Base-by-base conservation (phyloP, 92 coral and sea anemone species). In the Epizoanthus rinbou region DNA sequence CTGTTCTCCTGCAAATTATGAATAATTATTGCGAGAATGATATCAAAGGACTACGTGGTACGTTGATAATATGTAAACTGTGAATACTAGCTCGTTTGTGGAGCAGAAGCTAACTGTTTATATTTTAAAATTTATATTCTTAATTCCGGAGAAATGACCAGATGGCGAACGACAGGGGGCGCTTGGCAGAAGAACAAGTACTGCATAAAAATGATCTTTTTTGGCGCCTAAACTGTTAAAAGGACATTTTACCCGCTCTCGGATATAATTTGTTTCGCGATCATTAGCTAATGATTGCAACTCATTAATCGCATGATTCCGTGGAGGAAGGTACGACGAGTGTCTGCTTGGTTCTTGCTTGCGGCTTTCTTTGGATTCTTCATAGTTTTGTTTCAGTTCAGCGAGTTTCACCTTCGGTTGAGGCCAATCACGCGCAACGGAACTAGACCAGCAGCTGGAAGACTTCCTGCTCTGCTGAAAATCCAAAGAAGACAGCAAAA, bases 251-350 rank as follows among this genome's bases (percentile, higher is more conserved):
- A 57, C 33, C 19, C 15, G 16, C 63, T 2, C 22, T 41, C n/a
- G 18, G 64, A 62, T 57, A 69, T 41, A 41, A 78, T 39, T 45
- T 78, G 37, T 6, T 78, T 57, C 31, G 17, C 33, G 58, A 78
- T 60, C 82, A 78, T 78, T 62, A 21, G 64, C 71, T 39, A 39
- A 78, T 78, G 82, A 78, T 25, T 41, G 28, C 16, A 15, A 39
- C 41, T 33, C 37, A 63, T 15, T 78, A 50, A 63, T 78, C 71
- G 70, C 24, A 71, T 47, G 76, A 19, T 76, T 78, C 82, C 82
- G 22, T 78, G 82, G 82, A 62, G 82, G 82, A 78, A 78, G 58
- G 18, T 63, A 60, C 82, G 82, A 58, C 57, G 82, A 35, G 70
- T 18, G 21, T 39, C 82, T 28, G 66, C 35, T 78, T 35, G 70